phyloP scores from a whole-genome alignment of 2,113 vertebrate species.

The Tenrec ecaudatus region DNA sequence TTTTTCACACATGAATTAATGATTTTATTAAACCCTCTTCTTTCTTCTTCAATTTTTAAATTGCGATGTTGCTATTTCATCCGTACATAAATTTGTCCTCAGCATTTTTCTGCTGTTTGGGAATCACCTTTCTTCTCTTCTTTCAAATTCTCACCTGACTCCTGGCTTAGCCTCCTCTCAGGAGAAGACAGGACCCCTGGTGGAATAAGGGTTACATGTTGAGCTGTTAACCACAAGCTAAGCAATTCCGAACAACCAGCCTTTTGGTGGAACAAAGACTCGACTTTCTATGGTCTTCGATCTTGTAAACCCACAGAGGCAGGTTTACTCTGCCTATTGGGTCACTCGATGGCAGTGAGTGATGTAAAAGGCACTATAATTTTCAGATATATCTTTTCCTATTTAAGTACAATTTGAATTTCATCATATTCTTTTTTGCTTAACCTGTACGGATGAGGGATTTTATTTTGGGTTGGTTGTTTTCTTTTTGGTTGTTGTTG shows the following conservation, averaged over 20 bases:
- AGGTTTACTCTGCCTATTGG: too few species aligned
- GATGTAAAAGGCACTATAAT: neutral
- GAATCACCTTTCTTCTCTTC: neutral
- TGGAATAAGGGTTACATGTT: too few species aligned
- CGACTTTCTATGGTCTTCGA: too few species aligned
- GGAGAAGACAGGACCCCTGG: neutral
- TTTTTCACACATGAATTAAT: too few species aligned
- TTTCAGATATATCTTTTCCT: conserved; percentile 13
- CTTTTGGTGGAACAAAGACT: too few species aligned
- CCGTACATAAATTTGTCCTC: neutral
- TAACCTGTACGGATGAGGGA: neutral
- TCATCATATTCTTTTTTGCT: neutral
- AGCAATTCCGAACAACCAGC: too few species aligned
- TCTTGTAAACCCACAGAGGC: too few species aligned
- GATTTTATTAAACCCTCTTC: too few species aligned
- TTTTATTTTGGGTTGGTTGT: neutral
- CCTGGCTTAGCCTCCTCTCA: neutral
- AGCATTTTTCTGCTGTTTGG: neutral
- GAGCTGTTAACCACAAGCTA: too few species aligned
- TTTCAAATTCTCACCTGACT: neutral
- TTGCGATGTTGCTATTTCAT: too few species aligned
- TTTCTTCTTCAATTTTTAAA: too few species aligned
- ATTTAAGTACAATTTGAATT: neutral
- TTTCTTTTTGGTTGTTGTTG: conserved; percentile 38
- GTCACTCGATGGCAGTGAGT: too few species aligned